Conservation (phyloP, 1,140 invertebrate species). For the Leptopilina clavipes region DNA sequence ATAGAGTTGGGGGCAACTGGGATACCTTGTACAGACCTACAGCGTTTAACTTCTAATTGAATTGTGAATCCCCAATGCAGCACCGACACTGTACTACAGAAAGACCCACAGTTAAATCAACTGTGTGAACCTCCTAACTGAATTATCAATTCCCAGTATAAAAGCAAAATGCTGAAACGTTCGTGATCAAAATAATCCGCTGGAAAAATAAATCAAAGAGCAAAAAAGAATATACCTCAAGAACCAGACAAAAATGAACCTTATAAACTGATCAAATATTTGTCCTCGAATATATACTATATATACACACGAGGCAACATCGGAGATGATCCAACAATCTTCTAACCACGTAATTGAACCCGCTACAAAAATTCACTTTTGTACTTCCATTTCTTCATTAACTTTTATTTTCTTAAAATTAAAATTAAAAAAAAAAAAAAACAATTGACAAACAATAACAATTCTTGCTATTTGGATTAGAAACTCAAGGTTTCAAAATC, state of each 20-base stretch:
- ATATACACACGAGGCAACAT: neutral
- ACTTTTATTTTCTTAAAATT: no score
- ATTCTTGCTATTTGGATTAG: no score
- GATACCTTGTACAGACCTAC: conserved; percentile 63
- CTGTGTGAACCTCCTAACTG: conserved; percentile 62
- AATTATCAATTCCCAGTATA: conserved; percentile 62
- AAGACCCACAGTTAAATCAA: conserved; percentile 66
- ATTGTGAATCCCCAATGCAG: conserved; percentile 66
- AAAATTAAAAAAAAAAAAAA: no score
- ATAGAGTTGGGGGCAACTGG: conserved; percentile 59
- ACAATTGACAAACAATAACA: no score
- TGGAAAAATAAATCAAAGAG: conserved; percentile 25
- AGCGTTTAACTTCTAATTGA: conserved; percentile 70
- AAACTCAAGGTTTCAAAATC: no score
- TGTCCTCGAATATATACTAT: neutral
- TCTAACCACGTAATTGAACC: neutral
- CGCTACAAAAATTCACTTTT: no score
- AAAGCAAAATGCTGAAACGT: conserved; percentile 53
- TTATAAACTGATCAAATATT: conserved; percentile 21
- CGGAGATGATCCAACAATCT: neutral
- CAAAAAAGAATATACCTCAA: conserved; percentile 9
- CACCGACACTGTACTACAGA: conserved; percentile 49
- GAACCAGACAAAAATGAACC: conserved; percentile 30
- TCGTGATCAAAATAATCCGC: conserved; percentile 54
- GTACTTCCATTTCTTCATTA: no score